Conservation (phyloP, 2,113 vertebrate species). For the Vireo altiloquus region DNA sequence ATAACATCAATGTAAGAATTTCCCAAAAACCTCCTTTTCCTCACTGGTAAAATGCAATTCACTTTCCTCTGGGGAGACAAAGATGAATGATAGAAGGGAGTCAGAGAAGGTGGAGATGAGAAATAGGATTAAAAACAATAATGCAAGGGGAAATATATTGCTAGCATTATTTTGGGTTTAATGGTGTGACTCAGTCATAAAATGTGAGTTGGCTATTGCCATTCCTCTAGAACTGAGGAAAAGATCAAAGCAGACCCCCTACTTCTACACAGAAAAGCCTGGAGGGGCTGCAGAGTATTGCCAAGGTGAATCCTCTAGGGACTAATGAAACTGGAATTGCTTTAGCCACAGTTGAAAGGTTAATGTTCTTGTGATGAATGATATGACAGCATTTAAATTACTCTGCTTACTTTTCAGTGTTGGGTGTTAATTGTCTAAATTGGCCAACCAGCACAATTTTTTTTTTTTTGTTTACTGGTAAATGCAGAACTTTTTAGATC, state of each 20-base stretch:
- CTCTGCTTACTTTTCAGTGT: not conserved
- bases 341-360: constrained; percentile 33
- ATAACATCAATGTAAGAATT: not conserved
- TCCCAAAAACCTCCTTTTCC: not conserved
- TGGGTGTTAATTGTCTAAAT: not conserved
- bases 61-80: not conserved
- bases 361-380: constrained; percentile 10
- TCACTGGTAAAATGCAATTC: not conserved
- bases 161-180: not conserved
- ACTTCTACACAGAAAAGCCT: not conserved
- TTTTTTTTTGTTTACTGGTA: not conserved
- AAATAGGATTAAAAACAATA: not conserved
- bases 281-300: not conserved
- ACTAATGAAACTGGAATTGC: constrained; percentile 30
- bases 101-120: not conserved
- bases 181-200: not conserved
- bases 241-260: constrained; percentile 41
- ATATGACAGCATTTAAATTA: constrained; percentile 8
- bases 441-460: not conserved
- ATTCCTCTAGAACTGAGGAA: not conserved
- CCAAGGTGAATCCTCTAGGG: not conserved
- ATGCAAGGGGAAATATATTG: not conserved
- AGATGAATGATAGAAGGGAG: not conserved
- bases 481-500: not conserved
- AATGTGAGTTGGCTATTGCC: not conserved